Base-by-base conservation (phyloP, 2,888 invertebrate species). In the Lithophane socia region DNA sequence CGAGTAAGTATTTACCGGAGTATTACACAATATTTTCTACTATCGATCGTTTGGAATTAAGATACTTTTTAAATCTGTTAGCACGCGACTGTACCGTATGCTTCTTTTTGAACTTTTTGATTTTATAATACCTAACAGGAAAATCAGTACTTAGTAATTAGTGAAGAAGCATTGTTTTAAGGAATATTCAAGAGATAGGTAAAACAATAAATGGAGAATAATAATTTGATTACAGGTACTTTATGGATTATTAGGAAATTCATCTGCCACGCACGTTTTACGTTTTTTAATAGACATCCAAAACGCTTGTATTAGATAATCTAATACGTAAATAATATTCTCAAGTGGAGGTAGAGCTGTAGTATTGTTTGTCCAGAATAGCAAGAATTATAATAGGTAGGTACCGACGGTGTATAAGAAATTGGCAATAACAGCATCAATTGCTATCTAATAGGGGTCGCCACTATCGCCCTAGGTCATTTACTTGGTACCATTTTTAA, bases 401-500 rank as follows among this genome's bases (percentile, higher is more conserved):
- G 10, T 12, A 18, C 8, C 8, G 44, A 65, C 71, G 13, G 3
- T 44, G 3, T 60, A 29, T n/a, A 12, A 9, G 61, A 66, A 63
- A 54, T 67, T 1, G 10, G 29, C 49, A 75, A 54, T 24, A 75
- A 64, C 18, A 63, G 42, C 10, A 49, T 7, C 21, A 63, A 56
- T 56, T 29, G 42, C 49, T 9, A 44, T 44, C 10, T 44, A 42
- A 29, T 29, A 71, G 29, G 49, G 56, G 71, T 77, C n/a, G 29
- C 12, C 37, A 63, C 9, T 70, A 77, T 78, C 70, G 2, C 24
- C 12, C 47, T 21, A 61, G 77, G 61, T 69, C 37, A 70, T 63
- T 77, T 47, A 63, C 1, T 24, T 60, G 24, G n/a, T 29, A 18
- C 29, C 4, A 24, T 47, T 58, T 66, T 77, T n/a, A 44, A 44